phyloP scores from a whole-genome alignment of 2,888 invertebrate genomes.

The Monopis laevigella region DNA sequence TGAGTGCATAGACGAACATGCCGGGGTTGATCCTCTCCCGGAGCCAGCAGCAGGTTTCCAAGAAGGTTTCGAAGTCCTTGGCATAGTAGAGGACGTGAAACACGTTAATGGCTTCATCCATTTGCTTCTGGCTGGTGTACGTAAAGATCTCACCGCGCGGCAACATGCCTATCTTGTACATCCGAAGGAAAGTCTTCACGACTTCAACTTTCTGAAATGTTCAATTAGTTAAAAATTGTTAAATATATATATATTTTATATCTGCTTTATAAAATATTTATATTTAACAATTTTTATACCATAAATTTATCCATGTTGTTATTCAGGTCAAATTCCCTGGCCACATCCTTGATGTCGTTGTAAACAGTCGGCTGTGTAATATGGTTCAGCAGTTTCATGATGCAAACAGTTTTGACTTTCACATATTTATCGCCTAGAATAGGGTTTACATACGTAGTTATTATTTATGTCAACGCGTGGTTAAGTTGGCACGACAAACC shows the following conservation, averaged over 20 bases:
- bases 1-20: constrained; percentile 77
- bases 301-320: constrained; percentile 67
- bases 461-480: too few species aligned
- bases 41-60: constrained; percentile 74
- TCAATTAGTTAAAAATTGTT: too few species aligned
- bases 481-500: too few species aligned
- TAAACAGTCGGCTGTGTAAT: constrained; percentile 69
- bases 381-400: constrained; percentile 68
- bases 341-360: constrained; percentile 67
- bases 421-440: constrained; percentile 59
- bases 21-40: constrained; percentile 76
- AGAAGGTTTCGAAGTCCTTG: constrained; percentile 74
- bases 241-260: too few species aligned
- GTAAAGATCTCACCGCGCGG: constrained; percentile 70
- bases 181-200: constrained; percentile 65
- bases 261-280: constrained; percentile 14
- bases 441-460: too few species aligned
- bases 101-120: constrained; percentile 69
- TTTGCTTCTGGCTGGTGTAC: constrained; percentile 66
- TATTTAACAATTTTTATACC: too few species aligned
- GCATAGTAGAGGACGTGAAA: constrained; percentile 73
- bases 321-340: constrained; percentile 67
- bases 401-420: constrained; percentile 62
- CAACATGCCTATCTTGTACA: constrained; percentile 66
- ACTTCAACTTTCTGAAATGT: constrained; percentile 58